A percentile compares a stretch with the other conserved stretches of the same genome.
Conservation (phyloP, 2,113 vertebrate species). For the Xenopus tropicalis region UCB_Xtro_10.0 CM004450.2:101518001-101518500, state of each 20-base stretch:
- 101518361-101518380: not conserved
- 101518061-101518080: not conserved
- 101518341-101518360: not conserved
- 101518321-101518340: not conserved
- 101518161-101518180: not conserved
- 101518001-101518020: no score
- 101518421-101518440: no score
- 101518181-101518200: slow-evolving; percentile 24
- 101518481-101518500: no score
- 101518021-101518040: no score
- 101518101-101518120: not conserved
- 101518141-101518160: not conserved
- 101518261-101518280: slow-evolving; percentile 14
- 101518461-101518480: no score
- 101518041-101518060: no score
- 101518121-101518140: not conserved
- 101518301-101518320: not conserved
- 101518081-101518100: not conserved
- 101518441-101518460: no score
- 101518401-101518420: not conserved
- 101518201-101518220: slow-evolving; percentile 4
- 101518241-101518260: slow-evolving; percentile 1
- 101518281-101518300: slow-evolving; percentile 31
- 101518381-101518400: no score
- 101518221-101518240: slow-evolving; percentile 11